These are phyloP conservation scores for Eira barbara DNA, from an alignment of 2,113 vertebrate species.

Conservation along the genomic window DNA sequence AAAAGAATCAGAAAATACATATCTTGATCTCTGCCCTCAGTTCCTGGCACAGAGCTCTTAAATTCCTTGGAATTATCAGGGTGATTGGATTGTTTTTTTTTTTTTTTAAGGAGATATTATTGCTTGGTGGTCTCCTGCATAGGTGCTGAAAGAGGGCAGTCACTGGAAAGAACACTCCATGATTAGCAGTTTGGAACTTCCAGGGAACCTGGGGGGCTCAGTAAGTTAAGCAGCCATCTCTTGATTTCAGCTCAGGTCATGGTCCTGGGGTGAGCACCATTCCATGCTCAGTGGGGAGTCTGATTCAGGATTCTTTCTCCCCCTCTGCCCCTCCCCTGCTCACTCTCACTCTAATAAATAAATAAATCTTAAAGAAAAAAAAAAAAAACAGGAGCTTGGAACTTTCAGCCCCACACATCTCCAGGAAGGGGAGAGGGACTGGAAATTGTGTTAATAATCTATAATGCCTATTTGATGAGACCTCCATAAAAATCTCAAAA, in stretches of 20 bases:
- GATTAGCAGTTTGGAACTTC: background rate
- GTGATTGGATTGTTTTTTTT: background rate
- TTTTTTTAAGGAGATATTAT: background rate
- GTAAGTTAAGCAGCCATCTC: background rate
- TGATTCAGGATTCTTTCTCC: background rate
- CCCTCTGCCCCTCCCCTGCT: background rate
- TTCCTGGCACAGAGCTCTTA: background rate
- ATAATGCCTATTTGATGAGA: background rate
- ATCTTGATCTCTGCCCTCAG: background rate
- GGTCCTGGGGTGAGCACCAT: background rate
- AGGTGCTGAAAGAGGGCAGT: background rate
- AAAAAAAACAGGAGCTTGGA: background rate
- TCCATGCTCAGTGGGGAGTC: background rate
- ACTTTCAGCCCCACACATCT: background rate
- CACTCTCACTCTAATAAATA: background rate
- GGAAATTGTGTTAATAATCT: background rate
- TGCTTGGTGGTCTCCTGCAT: background rate
- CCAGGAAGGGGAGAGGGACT: background rate
- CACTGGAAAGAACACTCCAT: background rate
- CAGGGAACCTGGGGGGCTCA: background rate
- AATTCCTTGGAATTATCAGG: background rate
- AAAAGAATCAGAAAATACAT: background rate
- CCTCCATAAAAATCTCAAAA: background rate
- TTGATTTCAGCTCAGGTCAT: background rate
- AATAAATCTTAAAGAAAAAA: background rate